A percentile compares a stretch with the other conserved stretches of the same genome.
Conservation (phyloP, 2,113 vertebrate species). For the Cariama cristata region DNA sequence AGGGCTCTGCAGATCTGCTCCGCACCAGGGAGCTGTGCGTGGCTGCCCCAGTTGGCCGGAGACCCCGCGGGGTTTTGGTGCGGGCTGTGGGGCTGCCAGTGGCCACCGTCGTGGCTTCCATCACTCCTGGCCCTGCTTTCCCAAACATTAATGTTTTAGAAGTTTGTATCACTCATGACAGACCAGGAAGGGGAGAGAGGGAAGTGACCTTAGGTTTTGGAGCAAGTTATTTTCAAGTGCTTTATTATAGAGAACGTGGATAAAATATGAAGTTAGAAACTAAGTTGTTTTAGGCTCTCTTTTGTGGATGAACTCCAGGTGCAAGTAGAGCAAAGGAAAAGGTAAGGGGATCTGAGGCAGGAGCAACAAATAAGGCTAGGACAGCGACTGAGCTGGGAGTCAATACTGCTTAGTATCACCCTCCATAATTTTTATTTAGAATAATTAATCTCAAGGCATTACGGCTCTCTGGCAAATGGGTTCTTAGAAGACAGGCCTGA, state of each 20-base stretch:
- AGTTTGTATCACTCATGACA: background rate
- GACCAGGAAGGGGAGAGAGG: background rate
- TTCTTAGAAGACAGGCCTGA: background rate
- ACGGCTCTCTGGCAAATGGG: background rate
- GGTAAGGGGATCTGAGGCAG: background rate
- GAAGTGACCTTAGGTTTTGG: background rate
- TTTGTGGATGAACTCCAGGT: background rate
- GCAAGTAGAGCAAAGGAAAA: background rate
- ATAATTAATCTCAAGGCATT: conserved; percentile 3
- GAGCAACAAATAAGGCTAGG: background rate
- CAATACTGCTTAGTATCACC: background rate
- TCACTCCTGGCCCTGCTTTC: background rate
- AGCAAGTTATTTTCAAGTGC: background rate
- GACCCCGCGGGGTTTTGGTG: too few species aligned
- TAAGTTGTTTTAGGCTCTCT: background rate
- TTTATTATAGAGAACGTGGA: background rate
- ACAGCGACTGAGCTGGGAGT: background rate
- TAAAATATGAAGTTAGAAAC: background rate
- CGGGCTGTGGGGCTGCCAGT: background rate
- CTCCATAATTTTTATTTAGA: background rate
- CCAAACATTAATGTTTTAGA: background rate
- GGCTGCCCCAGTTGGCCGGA: background rate
- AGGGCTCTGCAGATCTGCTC: rapidly evolving
- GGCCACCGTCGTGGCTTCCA: rapidly evolving
- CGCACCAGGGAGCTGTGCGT: rapidly evolving